Base-by-base conservation (phyloP, 2,113 vertebrate genomes). In the Bungarus multicinctus region DNA sequence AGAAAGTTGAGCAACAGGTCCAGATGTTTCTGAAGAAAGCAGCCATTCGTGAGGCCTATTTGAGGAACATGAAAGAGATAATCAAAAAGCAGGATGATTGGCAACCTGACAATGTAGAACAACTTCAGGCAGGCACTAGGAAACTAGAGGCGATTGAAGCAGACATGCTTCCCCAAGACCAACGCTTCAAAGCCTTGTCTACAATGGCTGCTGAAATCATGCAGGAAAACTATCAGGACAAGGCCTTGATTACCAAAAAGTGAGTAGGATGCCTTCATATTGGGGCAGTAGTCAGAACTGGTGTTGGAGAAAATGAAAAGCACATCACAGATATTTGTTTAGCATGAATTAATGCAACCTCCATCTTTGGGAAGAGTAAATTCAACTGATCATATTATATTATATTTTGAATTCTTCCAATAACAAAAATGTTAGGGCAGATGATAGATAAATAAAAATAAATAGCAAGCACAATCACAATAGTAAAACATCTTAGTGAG, bases 1-100 rank as follows among this genome's bases (percentile, higher is more conserved):
- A 99, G 95, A 97, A 95, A 69, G 97, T 99, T 95, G 99, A 99
- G 91, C 98, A 98, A 47, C 97, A 99, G 45, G 98, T 98, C 4
- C 97, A 97, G 97, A 98, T 96, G 94, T 99, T 99, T 95, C 96
- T 93, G 57, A 98, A 96, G 92, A 99, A 99, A 96, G 99, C 98
- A 3, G 95, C 96, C 0, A 98, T 99, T 93, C 97, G 98, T 94
- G 98, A 98, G 58, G 97, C 97, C 52, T 99, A 99, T 85, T 96
- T 99, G 94, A 97, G 97, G 55, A 98, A 99, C 50, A 98, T 98
- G 34, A 95, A 94, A 89, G 97, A 97, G 89, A 97, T 98, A 91
- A 96, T 99, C 27, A 96, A 95, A 47, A 97, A 97, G 52, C 97
- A 98, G 81, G 96, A 98, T 58, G 92, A 97, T 91, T 86, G 89